Base-by-base conservation (phyloP, 1,140 invertebrate species). In the Arctopsyche grandis region DNA sequence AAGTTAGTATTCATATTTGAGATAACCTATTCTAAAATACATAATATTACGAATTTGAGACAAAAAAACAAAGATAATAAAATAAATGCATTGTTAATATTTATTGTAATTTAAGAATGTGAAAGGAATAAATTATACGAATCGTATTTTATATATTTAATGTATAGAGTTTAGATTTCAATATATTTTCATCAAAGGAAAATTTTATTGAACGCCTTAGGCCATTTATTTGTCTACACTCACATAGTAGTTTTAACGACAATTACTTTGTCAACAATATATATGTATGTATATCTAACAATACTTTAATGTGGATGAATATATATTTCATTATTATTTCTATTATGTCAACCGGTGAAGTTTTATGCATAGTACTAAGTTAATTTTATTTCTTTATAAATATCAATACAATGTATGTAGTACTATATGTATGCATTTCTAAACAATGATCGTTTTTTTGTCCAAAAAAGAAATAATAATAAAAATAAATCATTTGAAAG, bases 151-250 rank as follows among this genome's bases (percentile, higher is more conserved):
- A 38, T 38, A 38, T 38, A 38, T 38, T 1, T 7, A 38, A 38
- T 38, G 7, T 38, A 38, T 38, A 38, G 29, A 38, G 29, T 60
- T 60, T 69, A 22, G 26, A 26, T 26, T 43, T 69, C 66, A 69
- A 43, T 69, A 66, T 12, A 77, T 29, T 46, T 80, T 19, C 48
- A 66, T 46, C 5, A n/a, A 14, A 21, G 66, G 48, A 79, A 63
- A 29, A 26, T 16, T 63, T 58, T 21, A 74, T 74, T 29, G 58
- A 70, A 52, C 22, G 63, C 21, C 63, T 66, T 66, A 79, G 78
- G 78, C 78, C 78, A 78, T 71, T 78, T 78, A 78, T 78, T 78
- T 78, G 77, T 78, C 77, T 78, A 78, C 46, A 71, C 66, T 78
- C 69, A 71, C 63, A 66, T 56, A 77, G 60, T 69, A 63, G 60